Percentiles rank a stretch among this genome's conserved stretches.
Conservation (phyloP, 2,797 vertebrate species). For the Petrocephalus sullivani region DNA sequence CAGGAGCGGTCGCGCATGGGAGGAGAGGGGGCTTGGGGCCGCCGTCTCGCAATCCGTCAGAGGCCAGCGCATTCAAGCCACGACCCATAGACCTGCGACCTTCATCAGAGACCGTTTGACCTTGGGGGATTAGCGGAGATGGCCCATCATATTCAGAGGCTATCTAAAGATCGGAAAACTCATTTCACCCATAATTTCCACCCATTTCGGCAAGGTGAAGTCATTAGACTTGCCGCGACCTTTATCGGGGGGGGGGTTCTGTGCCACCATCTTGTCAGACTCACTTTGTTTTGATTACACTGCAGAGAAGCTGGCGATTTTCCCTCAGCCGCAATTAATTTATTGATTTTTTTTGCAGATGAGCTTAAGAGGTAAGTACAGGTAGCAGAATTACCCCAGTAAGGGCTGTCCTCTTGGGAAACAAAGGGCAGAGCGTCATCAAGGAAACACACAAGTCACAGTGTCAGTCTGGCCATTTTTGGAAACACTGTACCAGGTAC, state of each 20-base stretch:
- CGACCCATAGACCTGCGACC: background rate
- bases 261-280: conserved; percentile 20
- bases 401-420: background rate
- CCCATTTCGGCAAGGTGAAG: conserved; percentile 37
- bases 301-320: background rate
- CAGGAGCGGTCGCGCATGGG: background rate
- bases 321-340: background rate
- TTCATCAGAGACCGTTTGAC: conserved; percentile 15
- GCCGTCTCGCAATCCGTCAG: background rate
- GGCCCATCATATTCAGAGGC: conserved; percentile 20
- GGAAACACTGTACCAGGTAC: background rate
- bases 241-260: background rate
- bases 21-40: background rate
- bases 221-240: conserved; percentile 34
- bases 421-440: background rate
- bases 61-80: background rate
- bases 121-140: conserved; percentile 19
- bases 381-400: conserved; percentile 3
- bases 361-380: background rate
- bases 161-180: conserved; percentile 32
- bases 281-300: conserved; percentile 16
- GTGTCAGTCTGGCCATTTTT: background rate
- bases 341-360: conserved; percentile 13
- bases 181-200: conserved; percentile 43
- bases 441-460: background rate